phyloP scores from a whole-genome alignment of 2,113 vertebrate genomes.

The Tupaia tana region DNA sequence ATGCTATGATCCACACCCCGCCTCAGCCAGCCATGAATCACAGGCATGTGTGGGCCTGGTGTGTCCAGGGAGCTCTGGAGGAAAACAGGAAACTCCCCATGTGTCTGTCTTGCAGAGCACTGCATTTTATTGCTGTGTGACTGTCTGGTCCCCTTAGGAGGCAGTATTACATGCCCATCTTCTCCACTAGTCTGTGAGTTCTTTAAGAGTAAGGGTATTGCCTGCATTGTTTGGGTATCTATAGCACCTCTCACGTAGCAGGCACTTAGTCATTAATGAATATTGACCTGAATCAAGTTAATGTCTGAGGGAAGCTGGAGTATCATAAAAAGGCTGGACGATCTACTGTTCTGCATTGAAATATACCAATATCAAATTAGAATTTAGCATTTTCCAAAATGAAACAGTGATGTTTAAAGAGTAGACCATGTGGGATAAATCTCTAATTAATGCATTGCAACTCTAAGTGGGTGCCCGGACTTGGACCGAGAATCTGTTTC shows the following conservation, averaged over 20 bases:
- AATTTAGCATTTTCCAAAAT: conserved; percentile 36
- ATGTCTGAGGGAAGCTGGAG: not conserved
- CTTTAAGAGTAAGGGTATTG: not conserved
- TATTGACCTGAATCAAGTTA: conserved; percentile 17
- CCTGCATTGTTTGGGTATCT: not conserved
- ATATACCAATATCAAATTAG: not conserved
- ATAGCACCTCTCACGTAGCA: not conserved
- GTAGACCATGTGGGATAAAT: not conserved
- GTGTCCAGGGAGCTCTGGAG: too few relatives aligned
- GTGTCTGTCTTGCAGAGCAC: too few relatives aligned
- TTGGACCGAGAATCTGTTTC: not conserved
- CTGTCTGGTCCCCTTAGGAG: too few relatives aligned
- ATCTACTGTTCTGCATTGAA: not conserved
- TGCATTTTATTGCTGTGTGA: too few relatives aligned
- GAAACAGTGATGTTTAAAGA: conserved; percentile 7
- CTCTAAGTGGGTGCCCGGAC: not conserved
- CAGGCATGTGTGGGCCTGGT: too few relatives aligned
- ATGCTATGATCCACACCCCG: too few relatives aligned
- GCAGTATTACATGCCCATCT: not conserved
- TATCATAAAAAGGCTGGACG: conserved; percentile 19
- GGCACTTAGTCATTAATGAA: not conserved
- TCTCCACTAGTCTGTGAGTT: not conserved
- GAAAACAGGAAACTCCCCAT: too few relatives aligned
- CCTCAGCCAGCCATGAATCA: too few relatives aligned
- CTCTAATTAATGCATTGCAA: not conserved